Conservation (phyloP, 1,140 invertebrate genomes). For the Drosophila athabasca region DNA sequence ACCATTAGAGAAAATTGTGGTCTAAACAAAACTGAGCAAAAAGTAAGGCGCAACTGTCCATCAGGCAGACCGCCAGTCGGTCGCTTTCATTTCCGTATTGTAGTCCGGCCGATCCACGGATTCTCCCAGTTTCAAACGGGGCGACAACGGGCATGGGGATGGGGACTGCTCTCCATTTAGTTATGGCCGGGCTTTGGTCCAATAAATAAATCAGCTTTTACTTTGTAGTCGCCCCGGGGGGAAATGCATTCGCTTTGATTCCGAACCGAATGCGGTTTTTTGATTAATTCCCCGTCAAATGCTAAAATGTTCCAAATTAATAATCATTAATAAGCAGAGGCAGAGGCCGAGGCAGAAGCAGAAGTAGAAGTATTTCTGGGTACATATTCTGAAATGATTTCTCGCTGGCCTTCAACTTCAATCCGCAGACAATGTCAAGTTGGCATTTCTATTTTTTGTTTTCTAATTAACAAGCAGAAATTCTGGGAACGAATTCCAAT, state of each 20-base stretch:
- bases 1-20: slow-evolving; percentile 48
- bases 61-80: slow-evolving; percentile 31
- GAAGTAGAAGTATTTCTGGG: slow-evolving; percentile 7
- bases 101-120: slow-evolving; percentile 16
- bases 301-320: slow-evolving; percentile 6
- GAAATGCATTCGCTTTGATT: slow-evolving; percentile 68
- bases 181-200: slow-evolving; percentile 47
- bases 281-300: slow-evolving; percentile 33
- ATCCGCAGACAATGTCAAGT: slow-evolving; percentile 67
- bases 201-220: slow-evolving; percentile 69
- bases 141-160: slow-evolving; percentile 13
- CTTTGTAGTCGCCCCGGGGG: slow-evolving; percentile 43
- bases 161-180: slow-evolving; percentile 19
- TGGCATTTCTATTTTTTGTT: slow-evolving; percentile 60
- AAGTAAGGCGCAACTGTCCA: slow-evolving; percentile 70
- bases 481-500: slow-evolving; percentile 50
- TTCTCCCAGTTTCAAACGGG: slow-evolving; percentile 16
- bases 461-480: slow-evolving; percentile 63
- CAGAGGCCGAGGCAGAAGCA: no score
- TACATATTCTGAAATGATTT: neutral
- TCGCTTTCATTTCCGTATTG: slow-evolving; percentile 58
- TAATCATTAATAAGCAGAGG: neutral
- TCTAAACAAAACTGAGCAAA: slow-evolving; percentile 39
- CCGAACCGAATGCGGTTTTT: slow-evolving; percentile 24
- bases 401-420: slow-evolving; percentile 68